phyloP scores from a whole-genome alignment of 2,113 vertebrate species.

The Paralichthys olivaceus region DNA sequence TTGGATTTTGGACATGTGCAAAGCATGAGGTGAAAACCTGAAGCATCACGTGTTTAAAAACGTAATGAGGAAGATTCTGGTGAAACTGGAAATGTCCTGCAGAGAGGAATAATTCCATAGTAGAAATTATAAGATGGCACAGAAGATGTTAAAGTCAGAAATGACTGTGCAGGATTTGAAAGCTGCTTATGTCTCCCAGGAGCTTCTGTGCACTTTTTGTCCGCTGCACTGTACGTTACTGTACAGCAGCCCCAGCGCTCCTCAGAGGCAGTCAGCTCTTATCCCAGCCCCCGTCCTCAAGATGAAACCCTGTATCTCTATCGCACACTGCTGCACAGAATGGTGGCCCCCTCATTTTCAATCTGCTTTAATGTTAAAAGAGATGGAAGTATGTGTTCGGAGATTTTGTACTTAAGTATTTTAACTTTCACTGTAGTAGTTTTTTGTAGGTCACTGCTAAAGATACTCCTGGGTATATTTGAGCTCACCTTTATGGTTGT shows the following conservation, averaged over 20 bases:
- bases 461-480: neutral
- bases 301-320: neutral
- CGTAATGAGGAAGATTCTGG: too few species aligned
- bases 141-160: neutral
- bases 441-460: slow-evolving; percentile 1
- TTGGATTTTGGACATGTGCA: too few species aligned
- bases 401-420: neutral
- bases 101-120: too few species aligned
- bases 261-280: too few species aligned
- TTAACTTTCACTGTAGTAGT: neutral
- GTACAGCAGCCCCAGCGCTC: too few species aligned
- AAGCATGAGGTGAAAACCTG: too few species aligned
- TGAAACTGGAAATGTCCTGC: neutral
- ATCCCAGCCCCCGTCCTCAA: neutral
- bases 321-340: neutral
- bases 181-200: neutral
- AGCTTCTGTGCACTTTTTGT: neutral
- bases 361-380: neutral
- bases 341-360: neutral
- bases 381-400: neutral
- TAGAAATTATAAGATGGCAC: too few species aligned
- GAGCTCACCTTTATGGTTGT: neutral
- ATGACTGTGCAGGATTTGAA: neutral
- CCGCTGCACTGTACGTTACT: neutral
- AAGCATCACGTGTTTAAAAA: too few species aligned